Base-by-base conservation (phyloP, 2,888 invertebrate species). In the Zygaena filipendulae region DNA sequence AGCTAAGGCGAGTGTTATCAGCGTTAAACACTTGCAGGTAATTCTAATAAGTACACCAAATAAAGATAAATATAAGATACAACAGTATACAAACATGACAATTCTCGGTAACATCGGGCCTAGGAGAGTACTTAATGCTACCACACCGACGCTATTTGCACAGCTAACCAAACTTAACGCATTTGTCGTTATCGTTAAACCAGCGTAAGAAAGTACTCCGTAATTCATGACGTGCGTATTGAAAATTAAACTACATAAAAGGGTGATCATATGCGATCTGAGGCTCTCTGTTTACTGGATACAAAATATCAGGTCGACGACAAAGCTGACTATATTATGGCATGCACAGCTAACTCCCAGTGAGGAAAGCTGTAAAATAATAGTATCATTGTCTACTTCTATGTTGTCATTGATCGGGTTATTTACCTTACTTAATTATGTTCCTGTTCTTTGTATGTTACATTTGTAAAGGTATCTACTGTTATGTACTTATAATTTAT, bases 91-190 rank as follows among this genome's bases (percentile, higher is more conserved):
- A 66, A 67, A 70, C 57, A 54, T 57, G 61, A 63, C 59, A 68
- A 59, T 75, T 74, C 70, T 67, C 45, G 47, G 69, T 70, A 72
- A n/a, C n/a, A n/a, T 54, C 48, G 60, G 47, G 53, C 58, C 57
- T 61, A 59, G 61, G 54, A 51, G 44, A n/a, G 48, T 37, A 7
- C 16, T 16, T 7, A n/a, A n/a, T n/a, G 63, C 68, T 69, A 70
- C 72, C 66, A 66, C 56, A 63, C 57, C 53, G 47, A 47, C 57
- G 49, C 33, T 68, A 66, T 79, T 79, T 71, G 64, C 59, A 60
- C 79, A 79, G 77, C 77, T 79, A 77, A 61, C 59, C 59, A 75
- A 75, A 75, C 75, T 57, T 38, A 39, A 52, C 41, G 39, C 47
- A 52, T 51, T 55, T 60, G 64, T 58, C 59, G 58, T 63, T 72